Evolutionary conservation across 2,113 vertebrate genomes (phyloP).

Genomic region (Lucifuga dentata): DNA sequence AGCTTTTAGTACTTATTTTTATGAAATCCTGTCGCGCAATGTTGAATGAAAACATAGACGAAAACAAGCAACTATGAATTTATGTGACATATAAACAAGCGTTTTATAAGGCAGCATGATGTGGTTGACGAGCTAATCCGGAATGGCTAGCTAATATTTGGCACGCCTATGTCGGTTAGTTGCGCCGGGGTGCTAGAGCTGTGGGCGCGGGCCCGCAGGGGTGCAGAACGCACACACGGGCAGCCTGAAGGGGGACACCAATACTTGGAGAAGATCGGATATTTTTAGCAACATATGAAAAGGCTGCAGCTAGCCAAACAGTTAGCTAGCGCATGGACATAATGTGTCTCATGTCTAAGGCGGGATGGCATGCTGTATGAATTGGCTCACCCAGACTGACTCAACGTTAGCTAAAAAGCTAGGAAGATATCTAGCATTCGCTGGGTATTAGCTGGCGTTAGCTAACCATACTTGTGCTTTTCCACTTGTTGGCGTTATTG

Average conservation of each 20-base stretch:
- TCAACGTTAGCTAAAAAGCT: constrained; percentile 50
- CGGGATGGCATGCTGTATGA: background rate
- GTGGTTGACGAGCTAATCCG: constrained; percentile 8
- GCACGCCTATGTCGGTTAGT: constrained; percentile 79
- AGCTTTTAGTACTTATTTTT: constrained; percentile 59
- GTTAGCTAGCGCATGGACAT: constrained; percentile 4
- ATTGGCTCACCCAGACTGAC: constrained; percentile 9
- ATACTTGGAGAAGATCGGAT: constrained; percentile 46
- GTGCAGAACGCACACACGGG: constrained; percentile 17
- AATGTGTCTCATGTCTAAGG: background rate
- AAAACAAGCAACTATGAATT: constrained; percentile 10
- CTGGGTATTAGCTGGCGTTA: constrained; percentile 41
- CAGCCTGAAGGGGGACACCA: constrained; percentile 7
- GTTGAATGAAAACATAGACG: constrained; percentile 53
- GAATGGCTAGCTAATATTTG: constrained; percentile 41
- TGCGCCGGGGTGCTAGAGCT: constrained; percentile 28
- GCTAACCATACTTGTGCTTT: constrained; percentile 21
- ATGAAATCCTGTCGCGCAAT: background rate
- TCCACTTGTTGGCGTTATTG: background rate
- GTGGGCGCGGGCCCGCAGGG: constrained; percentile 64
- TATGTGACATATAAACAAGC: background rate
- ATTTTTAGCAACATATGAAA: constrained; percentile 78
- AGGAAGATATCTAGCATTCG: constrained; percentile 51
- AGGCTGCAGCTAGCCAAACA: constrained; percentile 19
- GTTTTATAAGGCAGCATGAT: background rate